A percentile compares a stretch with the other conserved stretches of the same genome.
These are phyloP conservation scores for Archegozetes longisetosus DNA, from an alignment of 1,140 invertebrate species.

Conservation along the genomic window DNA sequence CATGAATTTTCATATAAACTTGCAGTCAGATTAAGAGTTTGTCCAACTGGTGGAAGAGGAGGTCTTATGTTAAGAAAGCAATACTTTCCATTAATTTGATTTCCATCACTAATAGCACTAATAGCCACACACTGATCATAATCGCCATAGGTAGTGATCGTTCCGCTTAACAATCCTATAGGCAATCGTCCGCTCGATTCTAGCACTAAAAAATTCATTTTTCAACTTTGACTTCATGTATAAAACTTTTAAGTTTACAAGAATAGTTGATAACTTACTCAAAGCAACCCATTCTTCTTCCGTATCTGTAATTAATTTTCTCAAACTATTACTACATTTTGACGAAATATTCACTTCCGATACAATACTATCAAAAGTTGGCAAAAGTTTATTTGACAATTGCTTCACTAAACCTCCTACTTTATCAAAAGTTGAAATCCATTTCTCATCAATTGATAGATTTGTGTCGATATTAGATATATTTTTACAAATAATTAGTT, in stretches of 20 bases:
- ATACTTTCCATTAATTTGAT: neutral
- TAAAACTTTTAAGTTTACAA: neutral
- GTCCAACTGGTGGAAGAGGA: neutral
- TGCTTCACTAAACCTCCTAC: too few relatives aligned
- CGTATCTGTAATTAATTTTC: neutral
- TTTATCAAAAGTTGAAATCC: too few relatives aligned
- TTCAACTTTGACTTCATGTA: too few relatives aligned
- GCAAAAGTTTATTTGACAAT: too few relatives aligned
- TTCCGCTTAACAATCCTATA: conserved; percentile 22
- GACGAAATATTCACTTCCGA: too few relatives aligned
- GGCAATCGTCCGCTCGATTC: conserved; percentile 23
- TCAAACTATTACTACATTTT: neutral
- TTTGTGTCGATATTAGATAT: too few relatives aligned
- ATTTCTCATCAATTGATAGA: too few relatives aligned
- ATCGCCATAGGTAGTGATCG: conserved; percentile 21
- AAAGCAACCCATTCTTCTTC: neutral
- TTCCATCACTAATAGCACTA: neutral
- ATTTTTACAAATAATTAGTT: too few relatives aligned
- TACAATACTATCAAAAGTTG: too few relatives aligned
- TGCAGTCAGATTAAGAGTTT: neutral
- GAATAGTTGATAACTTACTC: neutral
- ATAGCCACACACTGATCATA: conserved; percentile 23
- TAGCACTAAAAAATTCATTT: conserved; percentile 17
- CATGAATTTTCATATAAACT: neutral
- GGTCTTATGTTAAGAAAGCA: neutral